phyloP scores from a whole-genome alignment of 2,888 invertebrate species.

The Macroteleia sp. region DNA sequence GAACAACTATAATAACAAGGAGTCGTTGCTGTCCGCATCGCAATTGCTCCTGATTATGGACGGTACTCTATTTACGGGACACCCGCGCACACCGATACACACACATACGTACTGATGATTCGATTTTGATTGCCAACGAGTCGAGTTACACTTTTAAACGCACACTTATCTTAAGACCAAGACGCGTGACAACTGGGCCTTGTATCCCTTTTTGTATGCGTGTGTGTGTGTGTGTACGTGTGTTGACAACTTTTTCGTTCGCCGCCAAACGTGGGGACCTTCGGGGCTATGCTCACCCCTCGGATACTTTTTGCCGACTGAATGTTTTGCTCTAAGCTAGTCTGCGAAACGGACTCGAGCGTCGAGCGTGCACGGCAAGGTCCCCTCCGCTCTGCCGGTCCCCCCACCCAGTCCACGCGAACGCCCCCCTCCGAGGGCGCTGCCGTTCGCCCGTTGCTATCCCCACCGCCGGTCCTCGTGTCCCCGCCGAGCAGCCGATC shows the following conservation, averaged over 20 bases:
- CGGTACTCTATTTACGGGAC: slow-evolving; percentile 43
- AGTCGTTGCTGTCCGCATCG: slow-evolving; percentile 34
- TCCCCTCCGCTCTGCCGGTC: slow-evolving; percentile 42
- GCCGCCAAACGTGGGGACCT: slow-evolving; percentile 63
- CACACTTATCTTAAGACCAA: background rate
- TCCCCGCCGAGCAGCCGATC: slow-evolving; percentile 46
- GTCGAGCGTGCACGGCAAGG: slow-evolving; percentile 42
- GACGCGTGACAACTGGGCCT: background rate
- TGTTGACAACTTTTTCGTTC: slow-evolving; percentile 65
- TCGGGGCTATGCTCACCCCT: slow-evolving; percentile 82
- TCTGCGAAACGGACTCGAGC: slow-evolving; percentile 65
- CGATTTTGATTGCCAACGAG: background rate
- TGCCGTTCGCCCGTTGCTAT: slow-evolving; percentile 45
- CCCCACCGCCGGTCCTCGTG: slow-evolving; percentile 33
- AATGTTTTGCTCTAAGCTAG: slow-evolving; percentile 82
- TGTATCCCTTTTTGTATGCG: background rate
- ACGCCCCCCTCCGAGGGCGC: slow-evolving; percentile 40
- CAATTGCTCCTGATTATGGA: slow-evolving; percentile 23
- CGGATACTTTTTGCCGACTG: slow-evolving; percentile 84
- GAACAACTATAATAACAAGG: slow-evolving; percentile 16
- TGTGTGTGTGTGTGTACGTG: slow-evolving; percentile 33
- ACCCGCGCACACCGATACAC: slow-evolving; percentile 51
- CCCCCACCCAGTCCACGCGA: slow-evolving; percentile 22
- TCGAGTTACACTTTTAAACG: slow-evolving; percentile 3
- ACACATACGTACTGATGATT: slow-evolving; percentile 1